A percentile compares a stretch with the other conserved stretches of the same genome.
phyloP scores from a whole-genome alignment of 2,888 invertebrate species.

The Heteropelma amictum region DNA sequence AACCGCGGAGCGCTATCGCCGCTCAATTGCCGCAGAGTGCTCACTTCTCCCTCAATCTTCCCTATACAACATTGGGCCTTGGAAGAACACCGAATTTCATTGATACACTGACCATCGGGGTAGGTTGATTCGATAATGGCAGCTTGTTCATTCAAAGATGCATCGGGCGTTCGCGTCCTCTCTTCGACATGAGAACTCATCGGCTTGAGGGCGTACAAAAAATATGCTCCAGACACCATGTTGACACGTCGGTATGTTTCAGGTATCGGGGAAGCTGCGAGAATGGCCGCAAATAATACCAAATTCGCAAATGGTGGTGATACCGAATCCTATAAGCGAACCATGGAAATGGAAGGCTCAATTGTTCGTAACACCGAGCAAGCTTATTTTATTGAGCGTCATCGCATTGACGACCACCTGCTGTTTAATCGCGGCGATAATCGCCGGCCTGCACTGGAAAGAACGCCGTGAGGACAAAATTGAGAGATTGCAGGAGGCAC shows the following conservation, averaged over 20 bases:
- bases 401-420: constrained; percentile 93
- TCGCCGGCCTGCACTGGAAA: constrained; percentile 92
- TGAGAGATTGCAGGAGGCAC: constrained; percentile 88
- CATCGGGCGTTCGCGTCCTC: too few relatives aligned
- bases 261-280: constrained; percentile 78
- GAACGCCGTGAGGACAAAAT: constrained; percentile 90
- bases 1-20: constrained; percentile 87
- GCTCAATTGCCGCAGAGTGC: constrained; percentile 95
- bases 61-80: constrained; percentile 97
- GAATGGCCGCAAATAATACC: constrained; percentile 97
- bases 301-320: constrained; percentile 97
- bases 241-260: too few relatives aligned
- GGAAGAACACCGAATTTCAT: constrained; percentile 99
- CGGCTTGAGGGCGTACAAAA: too few relatives aligned
- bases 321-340: constrained; percentile 89
- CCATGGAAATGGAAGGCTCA: constrained; percentile 93
- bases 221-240: too few relatives aligned
- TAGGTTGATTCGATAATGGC: constrained; percentile 74
- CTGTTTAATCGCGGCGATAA: constrained; percentile 90
- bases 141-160: too few relatives aligned
- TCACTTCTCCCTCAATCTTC: constrained; percentile 94
- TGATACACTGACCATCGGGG: constrained; percentile 90
- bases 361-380: constrained; percentile 96
- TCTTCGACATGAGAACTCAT: too few relatives aligned
- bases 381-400: constrained; percentile 94